phyloP scores from a whole-genome alignment of 1,140 invertebrate species.

The Eciton burchellii region DNA sequence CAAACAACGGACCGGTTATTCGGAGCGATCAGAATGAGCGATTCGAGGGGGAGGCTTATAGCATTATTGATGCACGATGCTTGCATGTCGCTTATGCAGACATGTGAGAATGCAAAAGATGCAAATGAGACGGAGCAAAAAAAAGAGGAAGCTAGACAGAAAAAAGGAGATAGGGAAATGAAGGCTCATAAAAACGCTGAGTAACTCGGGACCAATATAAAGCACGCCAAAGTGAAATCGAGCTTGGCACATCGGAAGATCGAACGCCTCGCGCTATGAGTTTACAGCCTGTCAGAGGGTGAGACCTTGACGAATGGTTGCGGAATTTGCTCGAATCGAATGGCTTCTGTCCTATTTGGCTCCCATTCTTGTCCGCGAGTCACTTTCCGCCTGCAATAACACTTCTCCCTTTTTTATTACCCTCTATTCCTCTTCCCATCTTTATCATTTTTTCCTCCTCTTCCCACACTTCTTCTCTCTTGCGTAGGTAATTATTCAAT shows the following conservation, averaged over 20 bases:
- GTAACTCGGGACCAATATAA: conserved; percentile 67
- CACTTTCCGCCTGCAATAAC: background rate
- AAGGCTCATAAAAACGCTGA: conserved; percentile 65
- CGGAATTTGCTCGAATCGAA: conserved; percentile 34
- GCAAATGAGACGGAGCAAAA: background rate
- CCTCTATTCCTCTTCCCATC: no score
- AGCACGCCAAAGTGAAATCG: conserved; percentile 68
- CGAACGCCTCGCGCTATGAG: conserved; percentile 41
- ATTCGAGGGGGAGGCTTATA: background rate
- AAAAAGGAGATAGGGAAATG: conserved; percentile 18
- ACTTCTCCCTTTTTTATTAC: no score
- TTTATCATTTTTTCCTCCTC: no score
- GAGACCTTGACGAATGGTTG: conserved; percentile 50
- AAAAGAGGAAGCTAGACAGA: background rate
- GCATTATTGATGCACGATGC: background rate
- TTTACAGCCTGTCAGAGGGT: conserved; percentile 52
- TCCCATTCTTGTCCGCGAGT: conserved; percentile 12
- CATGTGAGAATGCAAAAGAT: background rate
- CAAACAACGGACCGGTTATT: conserved; percentile 46
- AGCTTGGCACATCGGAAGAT: conserved; percentile 58
- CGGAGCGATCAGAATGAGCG: conserved; percentile 46
- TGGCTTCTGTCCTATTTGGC: conserved; percentile 41
- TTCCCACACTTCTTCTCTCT: no score
- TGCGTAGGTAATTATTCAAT: no score
- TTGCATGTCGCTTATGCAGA: no score